phyloP scores from a whole-genome alignment of 1,140 invertebrate species.

The Drosophila mayri region DNA sequence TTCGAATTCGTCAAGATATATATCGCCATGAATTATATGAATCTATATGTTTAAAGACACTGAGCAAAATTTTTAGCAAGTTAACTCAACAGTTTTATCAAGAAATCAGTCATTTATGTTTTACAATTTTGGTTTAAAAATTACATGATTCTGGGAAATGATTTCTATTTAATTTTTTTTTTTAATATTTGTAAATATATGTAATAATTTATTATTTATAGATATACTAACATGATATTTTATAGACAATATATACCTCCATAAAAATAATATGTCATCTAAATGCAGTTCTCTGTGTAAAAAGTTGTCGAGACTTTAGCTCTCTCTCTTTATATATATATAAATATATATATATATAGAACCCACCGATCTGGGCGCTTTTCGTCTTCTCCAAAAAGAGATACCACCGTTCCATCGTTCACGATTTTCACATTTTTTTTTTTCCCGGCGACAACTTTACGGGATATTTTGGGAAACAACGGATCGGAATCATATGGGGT shows the following conservation, averaged over 20 bases:
- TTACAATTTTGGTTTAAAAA: too few relatives aligned
- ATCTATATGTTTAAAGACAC: conserved; percentile 8
- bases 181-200: too few relatives aligned
- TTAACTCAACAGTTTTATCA: background rate
- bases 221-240: too few relatives aligned
- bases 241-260: too few relatives aligned
- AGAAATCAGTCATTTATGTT: too few relatives aligned
- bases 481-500: conserved; percentile 24
- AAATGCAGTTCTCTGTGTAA: conserved; percentile 2
- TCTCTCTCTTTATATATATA: conserved; percentile 5
- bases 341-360: conserved; percentile 26
- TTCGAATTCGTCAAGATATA: conserved; percentile 37
- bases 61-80: background rate
- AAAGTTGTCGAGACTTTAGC: conserved; percentile 7
- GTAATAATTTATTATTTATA: too few relatives aligned
- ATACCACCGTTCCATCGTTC: conserved; percentile 9
- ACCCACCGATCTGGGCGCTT: conserved; percentile 5
- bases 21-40: conserved; percentile 35
- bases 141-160: too few relatives aligned
- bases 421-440: conserved; percentile 40
- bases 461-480: conserved; percentile 54
- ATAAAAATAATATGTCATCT: background rate
- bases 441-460: conserved; percentile 54
- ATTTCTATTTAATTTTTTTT: too few relatives aligned
- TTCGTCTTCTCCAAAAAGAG: conserved; percentile 39